Base-by-base conservation (phyloP, 2,113 vertebrate species). In the Peucedramus taeniatus region DNA sequence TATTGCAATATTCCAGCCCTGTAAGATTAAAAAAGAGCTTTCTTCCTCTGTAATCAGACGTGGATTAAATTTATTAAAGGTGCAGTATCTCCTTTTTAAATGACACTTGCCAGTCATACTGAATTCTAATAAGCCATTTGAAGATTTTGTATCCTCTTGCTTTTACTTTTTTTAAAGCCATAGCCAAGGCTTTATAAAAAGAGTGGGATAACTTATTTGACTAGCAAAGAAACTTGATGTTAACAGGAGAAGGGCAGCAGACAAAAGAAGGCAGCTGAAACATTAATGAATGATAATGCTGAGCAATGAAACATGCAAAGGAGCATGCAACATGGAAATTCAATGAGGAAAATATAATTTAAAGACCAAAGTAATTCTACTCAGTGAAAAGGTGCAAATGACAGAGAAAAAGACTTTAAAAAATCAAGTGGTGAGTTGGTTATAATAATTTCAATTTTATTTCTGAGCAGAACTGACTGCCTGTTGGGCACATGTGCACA, bases 1-100 rank as follows among this genome's bases (percentile, higher is more conserved):
- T 98, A 98, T 98, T 99, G 98, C 98, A 98, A 98, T 98, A 98
- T 98, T 98, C 96, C 96, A 98, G 92, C 89, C 95, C 96, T 94
- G 96, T 87, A 96, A 98, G 98, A 98, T 98, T 98, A 98, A 98
- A 98, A 98, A 98, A 96, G 95, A 96, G 96, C 95, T 97, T 98
- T 97, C 95, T 98, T 97, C 95, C 94, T 97, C 88, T 96, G 96
- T 98, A 98, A 98, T 98, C 98, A 97, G 97, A 97, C 15, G 45
- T 97, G 98, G 97, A 97, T 98, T 98, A 98, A 97, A 98, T 98
- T 97, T 98, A 98, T 98, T 98, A 98, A 98, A 98, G 97, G 97
- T 96, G 93, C 97, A 57, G 94, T 77, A 96, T 97, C 90, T 97
- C 91, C 91, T 97, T 98, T 97, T 96, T 78, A 97, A 97, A 97